Percentiles rank a stretch among this genome's conserved stretches.
phyloP scores from a whole-genome alignment of 2,797 vertebrate species.

The Echeneis naucrates region DNA sequence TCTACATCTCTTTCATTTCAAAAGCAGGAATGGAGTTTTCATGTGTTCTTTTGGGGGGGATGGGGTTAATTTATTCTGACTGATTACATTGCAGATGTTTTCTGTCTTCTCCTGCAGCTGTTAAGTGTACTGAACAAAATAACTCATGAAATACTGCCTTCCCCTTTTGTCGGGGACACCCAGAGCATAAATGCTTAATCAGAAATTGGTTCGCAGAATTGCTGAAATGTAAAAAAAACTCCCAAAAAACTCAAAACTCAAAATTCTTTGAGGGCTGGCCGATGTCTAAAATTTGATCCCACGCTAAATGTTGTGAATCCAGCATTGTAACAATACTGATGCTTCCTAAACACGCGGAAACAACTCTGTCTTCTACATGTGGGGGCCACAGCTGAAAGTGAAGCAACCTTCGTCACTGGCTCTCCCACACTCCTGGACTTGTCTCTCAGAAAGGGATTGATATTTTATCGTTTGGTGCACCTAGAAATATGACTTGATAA shows the following conservation, averaged over 20 bases:
- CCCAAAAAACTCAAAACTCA: too few relatives aligned
- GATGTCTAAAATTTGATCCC: background rate
- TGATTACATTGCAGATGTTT: background rate
- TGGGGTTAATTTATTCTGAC: background rate
- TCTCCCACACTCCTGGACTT: background rate
- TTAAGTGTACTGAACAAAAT: background rate
- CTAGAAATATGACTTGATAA: slow-evolving; percentile 4
- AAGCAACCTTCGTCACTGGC: background rate
- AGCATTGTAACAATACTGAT: background rate
- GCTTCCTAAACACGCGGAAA: slow-evolving; percentile 1
- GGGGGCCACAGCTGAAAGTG: background rate
- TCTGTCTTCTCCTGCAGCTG: slow-evolving; percentile 5
- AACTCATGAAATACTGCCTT: background rate
- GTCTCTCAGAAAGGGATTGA: slow-evolving; percentile 39
- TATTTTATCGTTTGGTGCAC: slow-evolving; percentile 49
- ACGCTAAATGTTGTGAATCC: too few relatives aligned
- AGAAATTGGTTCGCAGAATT: background rate
- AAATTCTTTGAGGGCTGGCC: background rate
- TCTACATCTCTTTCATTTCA: slow-evolving; percentile 1
- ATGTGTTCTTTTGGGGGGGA: background rate
- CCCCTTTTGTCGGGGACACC: background rate
- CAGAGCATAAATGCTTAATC: background rate
- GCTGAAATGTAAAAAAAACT: background rate
- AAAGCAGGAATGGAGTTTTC: background rate
- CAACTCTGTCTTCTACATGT: background rate